These are phyloP conservation scores for Cyanoliseus patagonus DNA, from an alignment of 2,113 vertebrate genomes.

Conservation along the genomic window DNA sequence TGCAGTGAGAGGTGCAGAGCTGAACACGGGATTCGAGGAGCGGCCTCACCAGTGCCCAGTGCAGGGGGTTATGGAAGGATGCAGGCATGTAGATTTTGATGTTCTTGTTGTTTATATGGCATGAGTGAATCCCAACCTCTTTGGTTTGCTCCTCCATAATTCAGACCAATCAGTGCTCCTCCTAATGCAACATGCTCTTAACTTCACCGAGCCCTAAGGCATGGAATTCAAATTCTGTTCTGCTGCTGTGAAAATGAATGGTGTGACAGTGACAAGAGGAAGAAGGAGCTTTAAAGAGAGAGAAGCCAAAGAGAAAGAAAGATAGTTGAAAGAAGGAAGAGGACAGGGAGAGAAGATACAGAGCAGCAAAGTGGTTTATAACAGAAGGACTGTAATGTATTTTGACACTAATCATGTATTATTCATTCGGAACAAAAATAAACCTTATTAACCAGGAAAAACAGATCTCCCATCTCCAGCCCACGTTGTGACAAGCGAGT, in stretches of 20 bases:
- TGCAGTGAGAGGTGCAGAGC: not conserved
- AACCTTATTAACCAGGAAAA: conserved; percentile 70
- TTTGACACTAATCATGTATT: conserved; percentile 68
- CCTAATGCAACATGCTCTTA: not conserved
- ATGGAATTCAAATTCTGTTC: conserved; percentile 40
- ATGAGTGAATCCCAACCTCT: not conserved
- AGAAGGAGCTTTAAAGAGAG: conserved; percentile 14
- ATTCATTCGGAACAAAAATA: conserved; percentile 74
- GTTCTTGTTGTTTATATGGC: conserved; percentile 52
- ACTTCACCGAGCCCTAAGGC: conserved; percentile 51
- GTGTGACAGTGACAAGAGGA: not conserved
- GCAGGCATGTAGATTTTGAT: conserved; percentile 28
- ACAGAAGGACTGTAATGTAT: conserved; percentile 63
- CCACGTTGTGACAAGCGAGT: conserved; percentile 16
- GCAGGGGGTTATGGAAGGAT: not conserved
- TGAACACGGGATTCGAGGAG: not conserved
- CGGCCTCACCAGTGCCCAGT: not conserved
- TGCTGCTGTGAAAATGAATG: conserved; percentile 10
- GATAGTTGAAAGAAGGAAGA: conserved; percentile 40
- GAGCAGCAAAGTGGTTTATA: conserved; percentile 53
- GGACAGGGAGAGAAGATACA: conserved; percentile 8
- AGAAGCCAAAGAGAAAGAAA: conserved; percentile 7
- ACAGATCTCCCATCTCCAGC: conserved; percentile 55
- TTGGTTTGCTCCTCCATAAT: conserved; percentile 50
- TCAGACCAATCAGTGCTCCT: conserved; percentile 3